Evolutionary conservation across 2,888 invertebrate species (phyloP), one percentile per base, ranked within the genome.

Genomic region (Trypoxylon attenuatum): DNA sequence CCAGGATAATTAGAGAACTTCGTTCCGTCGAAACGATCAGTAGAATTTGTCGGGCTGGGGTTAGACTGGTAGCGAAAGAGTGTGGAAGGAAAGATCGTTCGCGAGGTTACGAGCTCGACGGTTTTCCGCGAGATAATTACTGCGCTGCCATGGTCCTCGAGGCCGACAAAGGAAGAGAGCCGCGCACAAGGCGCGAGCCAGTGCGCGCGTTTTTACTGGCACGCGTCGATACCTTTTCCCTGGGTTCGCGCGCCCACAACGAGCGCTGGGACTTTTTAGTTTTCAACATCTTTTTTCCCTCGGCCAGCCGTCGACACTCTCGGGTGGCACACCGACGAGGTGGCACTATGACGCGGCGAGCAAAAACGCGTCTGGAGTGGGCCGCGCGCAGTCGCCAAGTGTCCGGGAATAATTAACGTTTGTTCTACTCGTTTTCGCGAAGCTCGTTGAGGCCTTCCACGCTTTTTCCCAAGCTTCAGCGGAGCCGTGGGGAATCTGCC

Each of bases 401-500:
- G 61, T 71, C 55, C 56, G 52, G 63, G 63, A 71, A 76, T 71
- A 76, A 76, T 73, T 71, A 76, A 78, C 69, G 70, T 73, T 77
- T 78, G 67, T 73, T 73, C 65, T 59, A 62, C 67, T 65, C 22
- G 50, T 13, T 51, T 39, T 33, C 10, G 10, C 33, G n/a, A 13
- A 33, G 33, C 33, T 6, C 25, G n/a, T 10, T 13, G n/a, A n/a
- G 33, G 33, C 8, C 2, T 33, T 10, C 1, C 33, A 13, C 33
- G 10, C 33, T 13, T 33, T 33, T 10, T 33, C 33, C n/a, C 1
- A 33, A n/a, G n/a, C n/a, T 33, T 33, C 13, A 10, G 8, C 33
- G 0, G 10, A 13, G 4, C n/a, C 33, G 13, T n/a, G n/a, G n/a
- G n/a, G n/a, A n/a, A n/a, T n/a, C n/a, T n/a, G n/a, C n/a, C n/a